phyloP scores from a whole-genome alignment of 2,113 vertebrate genomes.

The Siniperca chuatsi region DNA sequence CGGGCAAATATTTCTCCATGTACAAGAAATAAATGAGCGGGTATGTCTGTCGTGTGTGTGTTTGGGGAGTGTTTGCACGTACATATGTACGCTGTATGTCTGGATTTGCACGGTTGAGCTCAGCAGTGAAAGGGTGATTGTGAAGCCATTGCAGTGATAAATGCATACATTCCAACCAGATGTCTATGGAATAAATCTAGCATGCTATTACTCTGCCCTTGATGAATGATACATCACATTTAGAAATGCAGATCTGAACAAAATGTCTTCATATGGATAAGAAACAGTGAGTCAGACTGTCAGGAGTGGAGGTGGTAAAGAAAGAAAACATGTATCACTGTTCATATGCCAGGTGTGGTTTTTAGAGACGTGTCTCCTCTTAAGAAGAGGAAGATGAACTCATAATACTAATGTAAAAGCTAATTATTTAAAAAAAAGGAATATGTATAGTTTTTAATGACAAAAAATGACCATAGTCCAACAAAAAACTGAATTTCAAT shows the following conservation, averaged over 20 bases:
- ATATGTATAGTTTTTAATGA: not conserved
- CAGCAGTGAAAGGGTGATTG: slow-evolving; percentile 37
- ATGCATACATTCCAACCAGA: slow-evolving; percentile 52
- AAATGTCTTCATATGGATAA: slow-evolving; percentile 19
- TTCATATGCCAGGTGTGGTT: slow-evolving; percentile 28
- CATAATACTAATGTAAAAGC: not conserved
- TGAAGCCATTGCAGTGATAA: slow-evolving; percentile 54
- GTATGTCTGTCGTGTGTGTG: not conserved
- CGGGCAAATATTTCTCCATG: not conserved
- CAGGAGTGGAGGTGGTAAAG: too few species aligned
- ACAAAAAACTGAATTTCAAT: not conserved
- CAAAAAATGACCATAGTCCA: not conserved
- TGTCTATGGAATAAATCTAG: slow-evolving; percentile 70
- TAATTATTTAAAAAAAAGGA: not conserved
- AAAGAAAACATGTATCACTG: slow-evolving; percentile 1
- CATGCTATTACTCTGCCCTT: slow-evolving; percentile 36
- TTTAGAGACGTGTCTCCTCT: not conserved
- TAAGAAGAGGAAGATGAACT: not conserved
- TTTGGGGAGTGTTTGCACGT: not conserved
- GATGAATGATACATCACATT: slow-evolving; percentile 59
- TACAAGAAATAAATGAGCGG: slow-evolving; percentile 9
- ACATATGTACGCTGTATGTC: not conserved
- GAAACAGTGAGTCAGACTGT: slow-evolving; percentile 8
- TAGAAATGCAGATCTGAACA: slow-evolving; percentile 58
- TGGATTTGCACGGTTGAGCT: slow-evolving; percentile 26